phyloP scores from a whole-genome alignment of 2,113 vertebrate genomes.

The Tachysurus fulvidraco region DNA sequence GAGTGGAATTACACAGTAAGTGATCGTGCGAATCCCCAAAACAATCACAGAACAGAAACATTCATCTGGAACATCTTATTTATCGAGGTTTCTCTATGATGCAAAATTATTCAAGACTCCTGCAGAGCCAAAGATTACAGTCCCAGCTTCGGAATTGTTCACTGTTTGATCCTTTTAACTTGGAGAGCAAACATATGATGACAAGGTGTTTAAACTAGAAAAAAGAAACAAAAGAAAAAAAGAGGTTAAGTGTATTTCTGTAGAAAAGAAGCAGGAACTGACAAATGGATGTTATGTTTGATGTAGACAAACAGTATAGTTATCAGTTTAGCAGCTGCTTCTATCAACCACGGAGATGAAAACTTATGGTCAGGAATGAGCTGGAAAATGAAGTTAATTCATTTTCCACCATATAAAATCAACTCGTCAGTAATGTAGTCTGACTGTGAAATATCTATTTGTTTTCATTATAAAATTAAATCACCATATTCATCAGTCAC shows the following conservation, averaged over 20 bases:
- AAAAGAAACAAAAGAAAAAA: background rate
- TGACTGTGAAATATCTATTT: background rate
- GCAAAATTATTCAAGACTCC: background rate
- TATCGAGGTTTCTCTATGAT: background rate
- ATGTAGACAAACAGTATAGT: background rate
- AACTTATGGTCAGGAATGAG: background rate
- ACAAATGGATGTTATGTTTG: background rate
- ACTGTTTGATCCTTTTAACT: background rate
- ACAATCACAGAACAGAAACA: background rate
- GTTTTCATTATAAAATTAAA: too few relatives aligned
- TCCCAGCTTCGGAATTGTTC: background rate
- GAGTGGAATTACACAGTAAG: background rate
- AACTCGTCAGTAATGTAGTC: background rate
- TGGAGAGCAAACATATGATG: background rate
- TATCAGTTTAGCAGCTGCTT: background rate
- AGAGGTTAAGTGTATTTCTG: background rate
- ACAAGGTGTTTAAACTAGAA: background rate
- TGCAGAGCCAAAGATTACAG: background rate
- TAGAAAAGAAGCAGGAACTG: background rate
- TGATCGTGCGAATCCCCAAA: background rate
- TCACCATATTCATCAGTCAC: too few relatives aligned
- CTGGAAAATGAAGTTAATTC: background rate
- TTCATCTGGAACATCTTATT: background rate
- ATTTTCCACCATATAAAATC: too few relatives aligned
- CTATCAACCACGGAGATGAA: background rate